phyloP scores from a whole-genome alignment of 2,888 invertebrate species.

The Lepeophtheirus nordmannii region DNA sequence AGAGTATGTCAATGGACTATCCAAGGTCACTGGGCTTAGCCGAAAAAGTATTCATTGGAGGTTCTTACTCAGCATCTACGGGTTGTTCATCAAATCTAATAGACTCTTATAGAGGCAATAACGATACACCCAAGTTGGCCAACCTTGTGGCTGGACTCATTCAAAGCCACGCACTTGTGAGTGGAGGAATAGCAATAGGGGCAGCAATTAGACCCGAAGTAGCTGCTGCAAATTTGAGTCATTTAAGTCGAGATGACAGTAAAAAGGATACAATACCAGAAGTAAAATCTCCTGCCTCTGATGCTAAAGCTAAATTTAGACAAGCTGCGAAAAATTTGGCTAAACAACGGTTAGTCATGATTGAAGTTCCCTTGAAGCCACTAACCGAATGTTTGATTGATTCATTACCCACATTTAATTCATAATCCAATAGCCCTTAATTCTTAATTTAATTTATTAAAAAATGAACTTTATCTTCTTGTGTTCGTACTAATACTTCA shows the following conservation, averaged over 20 bases:
- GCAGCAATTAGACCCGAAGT: constrained; percentile 3
- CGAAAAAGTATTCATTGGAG: not conserved
- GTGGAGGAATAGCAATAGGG: not conserved
- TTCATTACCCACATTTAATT: too few species aligned
- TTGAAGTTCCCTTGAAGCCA: not conserved
- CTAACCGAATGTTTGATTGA: too few species aligned
- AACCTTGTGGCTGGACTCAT: not conserved
- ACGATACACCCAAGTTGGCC: constrained; percentile 2
- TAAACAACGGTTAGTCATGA: constrained; percentile 6
- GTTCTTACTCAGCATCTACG: constrained; percentile 6
- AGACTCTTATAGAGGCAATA: constrained; percentile 5
- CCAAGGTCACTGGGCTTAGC: not conserved
- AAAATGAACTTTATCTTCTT: too few species aligned
- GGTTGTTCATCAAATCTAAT: constrained; percentile 4
- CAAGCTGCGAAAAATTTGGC: not conserved
- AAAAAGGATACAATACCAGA: not conserved
- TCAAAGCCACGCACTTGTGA: not conserved
- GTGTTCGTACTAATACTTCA: not conserved
- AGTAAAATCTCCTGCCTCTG: constrained; percentile 1
- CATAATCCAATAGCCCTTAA: too few species aligned
- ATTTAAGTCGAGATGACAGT: not conserved
- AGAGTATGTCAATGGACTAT: not conserved
- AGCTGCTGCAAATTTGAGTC: constrained; percentile 5
- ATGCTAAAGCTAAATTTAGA: not conserved
- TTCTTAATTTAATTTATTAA: too few species aligned